Evolutionary conservation across 2,888 invertebrate species (phyloP).

Genomic region (Eristalis tenax): DNA sequence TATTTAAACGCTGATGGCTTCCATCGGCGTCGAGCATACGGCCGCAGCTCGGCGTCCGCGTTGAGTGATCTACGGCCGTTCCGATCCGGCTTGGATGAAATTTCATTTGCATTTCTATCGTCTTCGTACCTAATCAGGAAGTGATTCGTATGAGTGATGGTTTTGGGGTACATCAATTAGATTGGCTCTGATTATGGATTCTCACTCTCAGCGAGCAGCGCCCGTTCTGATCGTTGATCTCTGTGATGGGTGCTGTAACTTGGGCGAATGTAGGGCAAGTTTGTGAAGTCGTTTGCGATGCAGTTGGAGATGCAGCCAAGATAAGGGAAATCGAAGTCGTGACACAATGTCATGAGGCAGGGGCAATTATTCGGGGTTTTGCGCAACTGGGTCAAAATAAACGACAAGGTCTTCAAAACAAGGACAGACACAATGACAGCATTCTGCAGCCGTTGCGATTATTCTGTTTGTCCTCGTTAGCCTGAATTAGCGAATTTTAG

Average conservation of each 20-base stretch:
- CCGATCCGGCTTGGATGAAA: conserved; percentile 49
- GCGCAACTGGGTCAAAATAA: neutral
- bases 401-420: neutral
- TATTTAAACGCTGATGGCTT: conserved; percentile 53
- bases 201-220: neutral
- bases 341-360: neutral
- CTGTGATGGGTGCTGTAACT: conserved; percentile 1
- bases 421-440: neutral
- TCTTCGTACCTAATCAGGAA: conserved; percentile 68
- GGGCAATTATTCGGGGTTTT: neutral
- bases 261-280: conserved; percentile 13
- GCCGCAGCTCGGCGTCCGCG: conserved; percentile 31
- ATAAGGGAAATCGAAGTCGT: neutral
- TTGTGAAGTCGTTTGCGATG: neutral
- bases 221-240: neutral
- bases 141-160: conserved; percentile 70
- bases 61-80: conserved; percentile 64
- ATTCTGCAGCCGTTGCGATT: neutral
- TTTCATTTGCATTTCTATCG: conserved; percentile 68
- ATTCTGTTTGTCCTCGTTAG: neutral
- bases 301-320: neutral
- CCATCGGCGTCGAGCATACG: conserved; percentile 29
- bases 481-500: neutral
- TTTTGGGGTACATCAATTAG: conserved; percentile 59
- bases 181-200: conserved; percentile 10